Evolutionary conservation across 2,888 invertebrate species (phyloP).

Genomic region (Agonum fuliginosum): DNA sequence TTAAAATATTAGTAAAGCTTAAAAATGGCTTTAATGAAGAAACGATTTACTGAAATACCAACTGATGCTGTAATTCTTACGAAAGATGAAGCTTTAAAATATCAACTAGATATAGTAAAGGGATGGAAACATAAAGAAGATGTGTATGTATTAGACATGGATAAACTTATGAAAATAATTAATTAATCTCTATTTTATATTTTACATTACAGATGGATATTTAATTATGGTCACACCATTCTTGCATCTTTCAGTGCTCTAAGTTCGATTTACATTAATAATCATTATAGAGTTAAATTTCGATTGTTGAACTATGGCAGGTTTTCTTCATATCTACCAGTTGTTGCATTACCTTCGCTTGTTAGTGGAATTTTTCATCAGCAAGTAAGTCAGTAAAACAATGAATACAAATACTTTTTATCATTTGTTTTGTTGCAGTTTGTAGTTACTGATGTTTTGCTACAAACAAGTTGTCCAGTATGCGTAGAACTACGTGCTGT

Average conservation of each 20-base stretch:
- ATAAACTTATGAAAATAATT: conserved; percentile 55
- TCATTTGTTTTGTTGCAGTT: conserved; percentile 69
- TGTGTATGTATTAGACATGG: conserved; percentile 75
- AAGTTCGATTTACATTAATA: conserved; percentile 78
- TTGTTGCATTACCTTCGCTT: conserved; percentile 77
- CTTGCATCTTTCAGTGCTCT: conserved; percentile 75
- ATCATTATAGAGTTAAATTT: conserved; percentile 78
- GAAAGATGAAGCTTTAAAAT: conserved; percentile 76
- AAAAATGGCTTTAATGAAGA: conserved; percentile 77
- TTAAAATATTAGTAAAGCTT: conserved; percentile 8
- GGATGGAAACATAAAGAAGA: conserved; percentile 78
- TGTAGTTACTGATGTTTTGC: conserved; percentile 76
- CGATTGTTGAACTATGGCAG: conserved; percentile 77
- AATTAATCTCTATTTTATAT: conserved; percentile 62
- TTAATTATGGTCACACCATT: conserved; percentile 74
- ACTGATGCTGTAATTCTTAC: conserved; percentile 77
- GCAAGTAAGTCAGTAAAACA: conserved; percentile 51
- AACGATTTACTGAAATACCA: conserved; percentile 74
- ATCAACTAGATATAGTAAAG: conserved; percentile 77
- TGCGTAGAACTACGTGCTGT: conserved; percentile 80
- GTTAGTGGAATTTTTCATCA: conserved; percentile 74
- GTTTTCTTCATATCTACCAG: conserved; percentile 78
- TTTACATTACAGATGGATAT: conserved; percentile 76
- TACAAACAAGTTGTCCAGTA: conserved; percentile 79
- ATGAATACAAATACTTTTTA: background rate